Conservation (phyloP, 2,888 invertebrate species). For the Marronus borbonicus region DNA sequence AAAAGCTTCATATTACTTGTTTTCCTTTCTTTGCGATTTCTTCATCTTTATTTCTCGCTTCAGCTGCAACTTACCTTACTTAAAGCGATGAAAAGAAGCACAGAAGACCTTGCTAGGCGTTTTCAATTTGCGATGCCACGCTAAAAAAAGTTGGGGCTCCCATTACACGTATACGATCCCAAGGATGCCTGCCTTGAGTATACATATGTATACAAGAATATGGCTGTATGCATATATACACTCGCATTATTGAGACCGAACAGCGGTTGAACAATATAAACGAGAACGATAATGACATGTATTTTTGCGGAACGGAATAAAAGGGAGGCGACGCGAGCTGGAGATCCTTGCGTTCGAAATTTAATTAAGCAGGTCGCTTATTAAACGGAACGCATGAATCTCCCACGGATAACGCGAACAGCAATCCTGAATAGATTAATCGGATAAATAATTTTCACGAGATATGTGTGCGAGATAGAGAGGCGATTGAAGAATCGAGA, state of each 20-base stretch:
- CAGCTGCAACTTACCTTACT: neutral
- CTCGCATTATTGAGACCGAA: neutral
- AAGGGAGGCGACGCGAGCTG: neutral
- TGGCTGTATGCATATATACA: no score
- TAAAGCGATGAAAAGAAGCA: constrained; percentile 9
- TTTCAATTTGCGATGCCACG: constrained; percentile 14
- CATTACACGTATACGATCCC: constrained; percentile 3
- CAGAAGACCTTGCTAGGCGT: constrained; percentile 1
- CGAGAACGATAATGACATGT: constrained; percentile 23
- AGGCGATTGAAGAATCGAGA: no score
- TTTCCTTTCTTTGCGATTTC: neutral
- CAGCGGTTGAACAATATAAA: neutral
- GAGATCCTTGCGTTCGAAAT: neutral
- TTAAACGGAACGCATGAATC: constrained; percentile 1
- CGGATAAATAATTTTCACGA: neutral
- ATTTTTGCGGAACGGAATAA: constrained; percentile 9
- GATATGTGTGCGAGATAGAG: neutral
- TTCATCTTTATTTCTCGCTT: neutral
- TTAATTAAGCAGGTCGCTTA: constrained; percentile 4
- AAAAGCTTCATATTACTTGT: neutral
- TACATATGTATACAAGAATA: no score
- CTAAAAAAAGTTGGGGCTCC: neutral
- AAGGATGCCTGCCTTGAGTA: no score
- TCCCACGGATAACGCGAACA: neutral
- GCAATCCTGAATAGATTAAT: neutral